Conservation (phyloP, 2,888 invertebrate genomes). For the Odontomyia ornata region DNA sequence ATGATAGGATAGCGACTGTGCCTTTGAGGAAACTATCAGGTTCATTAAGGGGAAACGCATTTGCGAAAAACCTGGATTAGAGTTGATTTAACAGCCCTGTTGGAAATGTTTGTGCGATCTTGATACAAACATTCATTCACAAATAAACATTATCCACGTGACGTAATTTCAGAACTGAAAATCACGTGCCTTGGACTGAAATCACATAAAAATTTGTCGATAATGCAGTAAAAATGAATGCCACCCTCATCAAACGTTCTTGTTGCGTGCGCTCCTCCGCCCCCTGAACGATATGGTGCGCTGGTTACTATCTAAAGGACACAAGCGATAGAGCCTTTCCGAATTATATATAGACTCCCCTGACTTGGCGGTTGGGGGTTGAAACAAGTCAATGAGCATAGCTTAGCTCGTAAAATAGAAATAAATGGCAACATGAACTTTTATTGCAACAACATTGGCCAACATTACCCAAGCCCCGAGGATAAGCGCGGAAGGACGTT, state of each 20-base stretch:
- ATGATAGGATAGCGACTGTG: background rate
- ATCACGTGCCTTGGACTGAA: constrained; percentile 47
- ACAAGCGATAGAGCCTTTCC: background rate
- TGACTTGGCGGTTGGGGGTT: constrained; percentile 1
- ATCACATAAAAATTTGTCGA: constrained; percentile 39
- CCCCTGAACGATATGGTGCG: constrained; percentile 23
- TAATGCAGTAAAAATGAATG: constrained; percentile 43
- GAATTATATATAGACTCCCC: constrained; percentile 29
- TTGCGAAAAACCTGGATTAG: background rate
- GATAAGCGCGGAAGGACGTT: constrained; percentile 7
- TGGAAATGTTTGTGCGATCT: too few relatives aligned
- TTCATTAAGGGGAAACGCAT: background rate
- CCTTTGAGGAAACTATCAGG: too few relatives aligned
- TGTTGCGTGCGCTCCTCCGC: background rate
- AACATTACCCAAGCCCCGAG: constrained; percentile 24
- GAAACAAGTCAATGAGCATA: constrained; percentile 49
- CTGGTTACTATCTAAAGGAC: constrained; percentile 1
- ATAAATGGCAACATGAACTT: constrained; percentile 51
- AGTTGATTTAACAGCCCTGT: too few relatives aligned
- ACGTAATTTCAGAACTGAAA: background rate
- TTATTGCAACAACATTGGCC: constrained; percentile 48
- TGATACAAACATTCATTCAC: too few relatives aligned
- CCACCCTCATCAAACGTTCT: constrained; percentile 6
- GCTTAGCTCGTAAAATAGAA: constrained; percentile 50
- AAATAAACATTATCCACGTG: constrained; percentile 3